Evolutionary conservation across 2,888 invertebrate species (phyloP).

Genomic region (Malacosoma neustria): DNA sequence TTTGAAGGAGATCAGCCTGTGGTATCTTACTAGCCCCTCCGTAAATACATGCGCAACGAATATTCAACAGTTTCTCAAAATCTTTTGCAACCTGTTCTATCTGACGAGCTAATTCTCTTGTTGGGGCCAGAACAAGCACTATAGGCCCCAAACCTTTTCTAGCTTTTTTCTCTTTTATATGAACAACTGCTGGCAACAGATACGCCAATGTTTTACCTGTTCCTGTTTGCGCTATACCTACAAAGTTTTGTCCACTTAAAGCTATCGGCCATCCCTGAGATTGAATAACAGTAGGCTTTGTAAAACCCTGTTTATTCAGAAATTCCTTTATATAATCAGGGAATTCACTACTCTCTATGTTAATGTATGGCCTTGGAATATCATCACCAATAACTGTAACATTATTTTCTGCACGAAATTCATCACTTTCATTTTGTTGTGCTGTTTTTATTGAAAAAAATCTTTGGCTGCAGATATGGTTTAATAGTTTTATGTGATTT

Average conservation of each 20-base stretch:
- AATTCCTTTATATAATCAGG: conserved; percentile 81
- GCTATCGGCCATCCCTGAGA: conserved; percentile 90
- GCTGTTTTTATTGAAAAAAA: conserved; percentile 42
- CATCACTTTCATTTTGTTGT: conserved; percentile 68
- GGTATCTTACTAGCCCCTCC: conserved; percentile 86
- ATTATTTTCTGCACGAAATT: conserved; percentile 78
- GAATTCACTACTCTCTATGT: conserved; percentile 83
- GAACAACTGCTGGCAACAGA: conserved; percentile 86
- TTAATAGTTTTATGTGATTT: conserved; percentile 14
- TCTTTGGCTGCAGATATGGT: conserved; percentile 13
- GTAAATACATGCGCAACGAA: conserved; percentile 88
- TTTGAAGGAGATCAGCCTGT: conserved; percentile 77
- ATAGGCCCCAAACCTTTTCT: conserved; percentile 86
- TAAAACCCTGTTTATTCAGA: conserved; percentile 77
- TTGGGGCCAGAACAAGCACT: conserved; percentile 86
- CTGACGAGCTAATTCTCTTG: conserved; percentile 85
- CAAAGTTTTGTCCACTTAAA: conserved; percentile 85
- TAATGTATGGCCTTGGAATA: conserved; percentile 83
- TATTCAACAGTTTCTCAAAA: conserved; percentile 81
- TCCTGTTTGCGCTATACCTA: conserved; percentile 90
- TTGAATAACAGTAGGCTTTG: conserved; percentile 87
- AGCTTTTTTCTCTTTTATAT: conserved; percentile 84
- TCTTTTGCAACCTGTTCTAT: conserved; percentile 86
- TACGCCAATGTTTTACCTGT: conserved; percentile 87
- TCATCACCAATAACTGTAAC: conserved; percentile 82